These are phyloP conservation scores for Arremon aurantiirostris DNA, from an alignment of 2,797 vertebrate species.

Conservation along the genomic window DNA sequence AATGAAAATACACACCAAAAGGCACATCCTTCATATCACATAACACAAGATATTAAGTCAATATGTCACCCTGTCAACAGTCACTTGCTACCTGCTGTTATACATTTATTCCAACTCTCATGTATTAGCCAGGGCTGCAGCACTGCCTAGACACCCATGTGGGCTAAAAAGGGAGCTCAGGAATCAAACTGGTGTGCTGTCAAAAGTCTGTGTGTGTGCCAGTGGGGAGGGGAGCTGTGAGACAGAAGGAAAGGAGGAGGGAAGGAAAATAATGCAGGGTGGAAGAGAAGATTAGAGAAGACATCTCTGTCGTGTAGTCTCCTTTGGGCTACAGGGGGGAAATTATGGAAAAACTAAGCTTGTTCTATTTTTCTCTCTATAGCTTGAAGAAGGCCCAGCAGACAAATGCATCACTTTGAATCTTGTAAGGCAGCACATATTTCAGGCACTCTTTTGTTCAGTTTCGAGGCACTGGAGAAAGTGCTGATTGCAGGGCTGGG, in stretches of 20 bases:
- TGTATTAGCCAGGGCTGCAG: conserved; percentile 69
- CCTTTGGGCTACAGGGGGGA: conserved; percentile 55
- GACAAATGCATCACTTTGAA: conserved; percentile 52
- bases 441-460: not conserved
- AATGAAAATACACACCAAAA: conserved; percentile 77
- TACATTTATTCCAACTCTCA: conserved; percentile 74
- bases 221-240: conserved; percentile 51
- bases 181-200: conserved; percentile 68
- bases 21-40: conserved; percentile 78
- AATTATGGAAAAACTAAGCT: conserved; percentile 51
- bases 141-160: conserved; percentile 71
- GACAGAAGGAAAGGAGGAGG: conserved; percentile 64
- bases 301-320: conserved; percentile 49
- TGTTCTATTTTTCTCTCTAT: conserved; percentile 48
- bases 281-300: conserved; percentile 71
- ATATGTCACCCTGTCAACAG: conserved; percentile 80
- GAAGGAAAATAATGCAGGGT: conserved; percentile 56
- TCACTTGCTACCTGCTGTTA: conserved; percentile 80
- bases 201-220: conserved; percentile 43
- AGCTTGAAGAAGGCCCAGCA: conserved; percentile 51
- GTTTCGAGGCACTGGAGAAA: not conserved
- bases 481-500: not conserved
- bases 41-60: conserved; percentile 78
- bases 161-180: conserved; percentile 54
- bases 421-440: not conserved